These are phyloP conservation scores for Drosophila fungiperda DNA, from an alignment of 2,888 invertebrate genomes.

Conservation along the genomic window DNA sequence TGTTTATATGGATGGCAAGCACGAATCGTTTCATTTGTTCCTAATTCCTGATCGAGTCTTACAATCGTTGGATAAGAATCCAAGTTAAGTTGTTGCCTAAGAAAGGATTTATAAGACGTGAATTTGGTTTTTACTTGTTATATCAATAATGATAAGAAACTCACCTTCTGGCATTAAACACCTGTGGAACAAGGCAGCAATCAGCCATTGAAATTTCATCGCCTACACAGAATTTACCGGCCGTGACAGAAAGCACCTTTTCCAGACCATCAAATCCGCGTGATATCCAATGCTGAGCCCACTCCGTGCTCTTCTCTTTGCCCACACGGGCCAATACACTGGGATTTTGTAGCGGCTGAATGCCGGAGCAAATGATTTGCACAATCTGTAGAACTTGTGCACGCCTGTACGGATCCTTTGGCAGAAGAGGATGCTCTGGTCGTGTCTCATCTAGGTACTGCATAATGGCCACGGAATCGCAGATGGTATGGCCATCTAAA, in stretches of 20 bases:
- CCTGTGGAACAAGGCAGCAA: slow-evolving; percentile 97
- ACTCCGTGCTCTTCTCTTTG: slow-evolving; percentile 94
- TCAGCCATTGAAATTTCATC: slow-evolving; percentile 97
- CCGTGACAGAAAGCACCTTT: slow-evolving; percentile 91
- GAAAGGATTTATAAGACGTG: too few species aligned
- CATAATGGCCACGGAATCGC: slow-evolving; percentile 94
- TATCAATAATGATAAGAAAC: not conserved
- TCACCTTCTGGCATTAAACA: slow-evolving; percentile 92
- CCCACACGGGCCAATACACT: slow-evolving; percentile 93
- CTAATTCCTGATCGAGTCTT: slow-evolving; percentile 93
- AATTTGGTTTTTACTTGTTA: not conserved
- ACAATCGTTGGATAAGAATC: slow-evolving; percentile 94
- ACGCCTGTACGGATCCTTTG: slow-evolving; percentile 93
- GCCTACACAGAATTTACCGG: slow-evolving; percentile 96
- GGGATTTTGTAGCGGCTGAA: slow-evolving; percentile 97
- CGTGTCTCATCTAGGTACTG: slow-evolving; percentile 97
- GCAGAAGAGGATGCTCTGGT: slow-evolving; percentile 93
- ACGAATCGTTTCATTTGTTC: slow-evolving; percentile 94
- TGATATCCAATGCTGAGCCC: slow-evolving; percentile 97
- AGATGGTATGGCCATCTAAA: slow-evolving; percentile 89
- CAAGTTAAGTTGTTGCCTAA: slow-evolving; percentile 95
- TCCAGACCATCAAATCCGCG: slow-evolving; percentile 96
- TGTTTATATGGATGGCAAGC: slow-evolving; percentile 95
- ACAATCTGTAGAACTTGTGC: slow-evolving; percentile 97
- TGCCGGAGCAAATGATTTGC: slow-evolving; percentile 96